These are phyloP conservation scores for Scaptomyza tumidula DNA, from an alignment of 2,888 invertebrate species.

Conservation along the genomic window DNA sequence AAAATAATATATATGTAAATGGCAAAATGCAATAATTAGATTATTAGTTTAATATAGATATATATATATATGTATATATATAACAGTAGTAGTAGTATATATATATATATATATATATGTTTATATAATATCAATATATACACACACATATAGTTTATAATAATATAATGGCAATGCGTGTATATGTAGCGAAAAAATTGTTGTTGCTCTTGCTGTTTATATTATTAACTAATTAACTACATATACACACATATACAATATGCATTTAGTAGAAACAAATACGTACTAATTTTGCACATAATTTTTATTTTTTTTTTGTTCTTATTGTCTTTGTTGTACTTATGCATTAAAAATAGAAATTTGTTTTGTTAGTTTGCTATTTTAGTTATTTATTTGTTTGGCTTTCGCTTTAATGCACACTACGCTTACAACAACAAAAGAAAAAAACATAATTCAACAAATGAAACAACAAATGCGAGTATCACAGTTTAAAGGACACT, in stretches of 20 bases:
- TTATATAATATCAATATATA: constrained; percentile 72
- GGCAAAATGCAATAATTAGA: constrained; percentile 85
- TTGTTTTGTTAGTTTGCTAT: constrained; percentile 76
- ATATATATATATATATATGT: constrained; percentile 54
- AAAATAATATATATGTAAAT: constrained; percentile 84
- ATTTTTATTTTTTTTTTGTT: constrained; percentile 38
- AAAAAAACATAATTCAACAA: constrained; percentile 44
- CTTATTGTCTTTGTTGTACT: constrained; percentile 59
- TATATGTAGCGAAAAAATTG: constrained; percentile 55
- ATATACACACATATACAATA: constrained; percentile 72
- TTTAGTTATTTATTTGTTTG: constrained; percentile 77
- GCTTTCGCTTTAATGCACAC: constrained; percentile 74
- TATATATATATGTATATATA: constrained; percentile 69
- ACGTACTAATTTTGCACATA: constrained; percentile 76
- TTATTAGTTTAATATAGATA: constrained; percentile 78
- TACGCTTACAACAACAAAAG: constrained; percentile 78
- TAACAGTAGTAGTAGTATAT: constrained; percentile 28
- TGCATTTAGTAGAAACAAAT: constrained; percentile 78
- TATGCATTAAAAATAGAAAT: constrained; percentile 75
- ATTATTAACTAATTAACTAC: constrained; percentile 45
- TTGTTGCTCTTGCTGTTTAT: constrained; percentile 30
- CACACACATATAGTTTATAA: constrained; percentile 66
- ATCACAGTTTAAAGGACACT: constrained; percentile 67
- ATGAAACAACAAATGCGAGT: constrained; percentile 63
- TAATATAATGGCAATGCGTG: constrained; percentile 65